phyloP scores from a whole-genome alignment of 2,888 invertebrate genomes.

The Arrhopalites spinosus region DNA sequence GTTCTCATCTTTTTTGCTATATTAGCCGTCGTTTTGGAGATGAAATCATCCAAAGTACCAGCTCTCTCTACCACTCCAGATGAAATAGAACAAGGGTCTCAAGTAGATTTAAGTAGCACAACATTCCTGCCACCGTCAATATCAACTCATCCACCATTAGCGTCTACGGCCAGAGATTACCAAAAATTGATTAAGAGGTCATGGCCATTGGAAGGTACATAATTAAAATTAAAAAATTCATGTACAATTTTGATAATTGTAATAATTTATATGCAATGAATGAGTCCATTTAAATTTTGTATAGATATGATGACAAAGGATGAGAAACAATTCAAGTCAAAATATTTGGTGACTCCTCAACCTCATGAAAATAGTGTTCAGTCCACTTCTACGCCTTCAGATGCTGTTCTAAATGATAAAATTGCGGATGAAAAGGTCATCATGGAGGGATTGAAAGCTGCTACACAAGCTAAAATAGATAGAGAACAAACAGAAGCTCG shows the following conservation, averaged over 20 bases:
- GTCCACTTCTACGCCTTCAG: background rate
- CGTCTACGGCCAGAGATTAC: background rate
- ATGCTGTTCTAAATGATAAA: conserved; percentile 25
- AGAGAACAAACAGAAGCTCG: conserved; percentile 11
- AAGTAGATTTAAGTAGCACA: too few relatives aligned
- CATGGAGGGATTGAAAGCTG: background rate
- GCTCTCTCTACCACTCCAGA: background rate
- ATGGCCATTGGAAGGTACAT: conserved; percentile 12
- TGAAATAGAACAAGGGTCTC: too few relatives aligned
- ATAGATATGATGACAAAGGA: background rate
- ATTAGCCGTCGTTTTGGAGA: conserved; percentile 15
- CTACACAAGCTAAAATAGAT: background rate
- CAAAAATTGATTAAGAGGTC: background rate
- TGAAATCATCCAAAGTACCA: background rate
- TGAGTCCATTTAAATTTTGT: background rate
- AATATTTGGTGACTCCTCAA: background rate
- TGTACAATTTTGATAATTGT: background rate
- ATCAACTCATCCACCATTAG: background rate
- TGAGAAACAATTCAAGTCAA: conserved; percentile 6
- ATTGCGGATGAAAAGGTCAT: conserved; percentile 5
- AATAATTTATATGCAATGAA: background rate
- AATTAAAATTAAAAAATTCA: background rate
- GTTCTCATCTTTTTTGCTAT: conserved; percentile 18
- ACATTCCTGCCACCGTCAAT: background rate
- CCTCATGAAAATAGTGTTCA: background rate